These are phyloP conservation scores for Drosophila quadrilineata DNA, from an alignment of 1,140 invertebrate species.

Conservation along the genomic window DNA sequence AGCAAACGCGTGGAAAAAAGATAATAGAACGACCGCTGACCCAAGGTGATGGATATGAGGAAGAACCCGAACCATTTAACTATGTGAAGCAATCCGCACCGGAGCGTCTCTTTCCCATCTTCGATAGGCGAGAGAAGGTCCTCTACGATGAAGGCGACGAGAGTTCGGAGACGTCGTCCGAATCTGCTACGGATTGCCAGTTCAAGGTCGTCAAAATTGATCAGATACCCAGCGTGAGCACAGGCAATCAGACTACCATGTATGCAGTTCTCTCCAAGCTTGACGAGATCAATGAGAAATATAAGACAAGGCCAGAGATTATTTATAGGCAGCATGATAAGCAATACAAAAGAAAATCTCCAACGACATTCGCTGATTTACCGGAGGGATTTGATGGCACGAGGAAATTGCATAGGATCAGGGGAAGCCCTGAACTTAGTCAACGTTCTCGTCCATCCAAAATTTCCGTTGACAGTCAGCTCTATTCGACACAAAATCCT, in stretches of 20 bases:
- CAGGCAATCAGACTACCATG: background rate
- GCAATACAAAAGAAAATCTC: too few species aligned
- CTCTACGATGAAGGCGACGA: background rate
- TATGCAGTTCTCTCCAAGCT: slow-evolving; percentile 17
- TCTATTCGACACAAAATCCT: too few species aligned
- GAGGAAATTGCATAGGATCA: too few species aligned
- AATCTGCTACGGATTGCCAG: background rate
- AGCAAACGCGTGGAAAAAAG: background rate
- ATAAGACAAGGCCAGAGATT: too few species aligned
- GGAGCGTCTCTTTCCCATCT: slow-evolving; percentile 55
- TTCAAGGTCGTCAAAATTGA: background rate
- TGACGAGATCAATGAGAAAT: slow-evolving; percentile 34
- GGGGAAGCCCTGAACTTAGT: too few species aligned
- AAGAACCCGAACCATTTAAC: slow-evolving; percentile 20
- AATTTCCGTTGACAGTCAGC: too few species aligned
- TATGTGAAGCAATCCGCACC: slow-evolving; percentile 49
- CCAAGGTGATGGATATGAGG: background rate
- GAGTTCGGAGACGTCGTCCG: background rate
- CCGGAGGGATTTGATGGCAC: too few species aligned
- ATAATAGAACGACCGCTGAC: background rate
- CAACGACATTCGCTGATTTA: too few species aligned
- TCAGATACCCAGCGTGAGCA: background rate
- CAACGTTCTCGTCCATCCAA: too few species aligned
- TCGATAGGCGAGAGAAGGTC: background rate
- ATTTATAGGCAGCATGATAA: too few species aligned